Conservation (phyloP, 2,797 vertebrate genomes). For the Poeciliopsis turneri region DNA sequence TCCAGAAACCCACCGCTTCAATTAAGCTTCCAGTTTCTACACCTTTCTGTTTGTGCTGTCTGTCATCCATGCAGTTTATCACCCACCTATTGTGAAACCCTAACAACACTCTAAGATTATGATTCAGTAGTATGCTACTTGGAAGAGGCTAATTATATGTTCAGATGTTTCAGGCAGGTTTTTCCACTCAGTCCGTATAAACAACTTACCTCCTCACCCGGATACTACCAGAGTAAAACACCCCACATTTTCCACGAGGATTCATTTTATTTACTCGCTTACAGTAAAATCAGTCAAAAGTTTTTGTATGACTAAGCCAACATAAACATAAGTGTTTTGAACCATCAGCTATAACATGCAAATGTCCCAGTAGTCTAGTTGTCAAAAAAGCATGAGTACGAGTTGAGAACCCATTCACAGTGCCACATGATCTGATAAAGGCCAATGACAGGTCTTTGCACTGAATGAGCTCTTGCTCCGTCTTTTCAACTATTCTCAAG, state of each 20-base stretch:
- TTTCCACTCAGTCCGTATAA: background rate
- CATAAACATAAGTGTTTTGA: background rate
- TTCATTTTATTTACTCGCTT: slow-evolving; percentile 7
- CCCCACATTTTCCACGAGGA: background rate
- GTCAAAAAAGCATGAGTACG: slow-evolving; percentile 29
- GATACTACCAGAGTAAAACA: background rate
- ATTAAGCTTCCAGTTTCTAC: background rate
- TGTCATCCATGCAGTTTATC: background rate
- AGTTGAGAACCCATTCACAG: background rate
- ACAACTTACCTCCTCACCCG: background rate
- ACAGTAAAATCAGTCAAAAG: slow-evolving; percentile 1
- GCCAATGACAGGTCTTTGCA: background rate
- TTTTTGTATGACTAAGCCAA: background rate
- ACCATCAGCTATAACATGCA: slow-evolving; percentile 3
- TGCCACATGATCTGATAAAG: background rate
- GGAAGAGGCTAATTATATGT: background rate
- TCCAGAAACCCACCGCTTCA: background rate
- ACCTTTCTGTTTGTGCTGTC: background rate
- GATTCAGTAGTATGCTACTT: background rate
- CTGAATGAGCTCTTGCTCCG: background rate
- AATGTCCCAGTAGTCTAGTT: background rate
- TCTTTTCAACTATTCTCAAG: background rate
- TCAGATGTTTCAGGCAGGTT: background rate
- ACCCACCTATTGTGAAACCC: background rate
- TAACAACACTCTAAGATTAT: background rate